Evolutionary conservation across 2,797 vertebrate genomes (phyloP), one percentile per base, ranked within the genome.

Genomic region (Pseudochromis fuscus): DNA sequence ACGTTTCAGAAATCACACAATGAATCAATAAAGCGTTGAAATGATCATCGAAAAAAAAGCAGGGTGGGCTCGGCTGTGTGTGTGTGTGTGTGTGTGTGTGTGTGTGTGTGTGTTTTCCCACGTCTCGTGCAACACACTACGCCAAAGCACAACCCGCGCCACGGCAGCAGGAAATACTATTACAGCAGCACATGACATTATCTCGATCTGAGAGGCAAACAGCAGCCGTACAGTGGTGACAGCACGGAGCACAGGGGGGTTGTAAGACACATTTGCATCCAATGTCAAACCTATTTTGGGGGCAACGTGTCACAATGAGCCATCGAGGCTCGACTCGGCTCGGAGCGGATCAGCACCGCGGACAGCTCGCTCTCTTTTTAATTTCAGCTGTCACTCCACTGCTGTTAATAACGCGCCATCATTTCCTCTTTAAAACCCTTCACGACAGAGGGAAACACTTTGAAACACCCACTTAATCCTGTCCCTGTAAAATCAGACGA

Each of bases 281-380:
- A 80, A 68, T 77, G 79, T 77, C 72, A 86, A 52, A 49, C 21
- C 61, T 63, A 18, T 70, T 66, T 35, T n/a, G 4, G 13, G 57
- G 7, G n/a, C 15, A 8, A n/a, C 28, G 5, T 38, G 46, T 56
- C 25, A 21, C 24, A 56, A 37, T 2, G 28, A 69, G 49, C 35
- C 19, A 0, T 10, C 40, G 1, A 1, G 19, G 31, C 35, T 82
- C 21, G 19, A 33, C 30, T 11, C 44, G 16, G 68, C 53, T 28
- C 0, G 55, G 4, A 31, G 56, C 18, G 65, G 59, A 75, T 86
- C 83, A 89, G 90, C 77, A 90, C 89, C 86, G 18, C 56, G 84
- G 83, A 90, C 88, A 91, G 84, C 77, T 68, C 75, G 27, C 25
- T 2, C 33, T n/a, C 0, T 9, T 49, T 56, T 53, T 58, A 0